phyloP scores from a whole-genome alignment of 2,113 vertebrate species.

The Heterocephalus glaber region DNA sequence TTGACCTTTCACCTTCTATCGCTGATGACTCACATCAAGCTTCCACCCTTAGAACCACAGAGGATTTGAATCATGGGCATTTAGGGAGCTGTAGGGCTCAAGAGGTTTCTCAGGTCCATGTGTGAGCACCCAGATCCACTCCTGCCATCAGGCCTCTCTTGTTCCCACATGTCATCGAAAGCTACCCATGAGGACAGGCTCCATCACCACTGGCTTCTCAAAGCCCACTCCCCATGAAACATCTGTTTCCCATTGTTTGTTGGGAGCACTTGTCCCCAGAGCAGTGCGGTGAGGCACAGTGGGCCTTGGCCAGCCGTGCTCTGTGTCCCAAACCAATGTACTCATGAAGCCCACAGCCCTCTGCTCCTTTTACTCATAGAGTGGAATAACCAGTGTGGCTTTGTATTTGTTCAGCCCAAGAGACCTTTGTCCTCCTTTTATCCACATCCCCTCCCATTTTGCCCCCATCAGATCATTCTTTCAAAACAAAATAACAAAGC shows the following conservation, averaged over 20 bases:
- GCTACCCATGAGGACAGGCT: not conserved
- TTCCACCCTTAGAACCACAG: not conserved
- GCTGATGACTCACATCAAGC: not conserved
- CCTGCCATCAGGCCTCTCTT: not conserved
- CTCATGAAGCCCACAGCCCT: not conserved
- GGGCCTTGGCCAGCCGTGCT: not conserved
- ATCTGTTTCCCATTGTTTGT: constrained; percentile 60
- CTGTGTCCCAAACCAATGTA: not conserved
- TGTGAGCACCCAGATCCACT: not conserved
- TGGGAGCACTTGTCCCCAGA: constrained; percentile 38
- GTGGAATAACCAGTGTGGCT: not conserved
- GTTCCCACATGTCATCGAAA: not conserved
- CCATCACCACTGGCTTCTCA: fast-evolving
- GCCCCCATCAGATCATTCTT: not conserved
- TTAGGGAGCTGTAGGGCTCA: not conserved
- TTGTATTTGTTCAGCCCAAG: not conserved
- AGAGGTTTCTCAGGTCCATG: not conserved
- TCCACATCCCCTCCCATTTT: not conserved
- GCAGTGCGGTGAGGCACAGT: no score
- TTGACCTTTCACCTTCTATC: not conserved
- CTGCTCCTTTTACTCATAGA: not conserved
- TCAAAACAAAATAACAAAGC: not conserved
- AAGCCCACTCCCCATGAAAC: not conserved
- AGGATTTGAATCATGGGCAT: not conserved
- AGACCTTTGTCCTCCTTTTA: not conserved